Base-by-base conservation (phyloP, 2,113 vertebrate species). In the Micronycteris hirsuta region DNA sequence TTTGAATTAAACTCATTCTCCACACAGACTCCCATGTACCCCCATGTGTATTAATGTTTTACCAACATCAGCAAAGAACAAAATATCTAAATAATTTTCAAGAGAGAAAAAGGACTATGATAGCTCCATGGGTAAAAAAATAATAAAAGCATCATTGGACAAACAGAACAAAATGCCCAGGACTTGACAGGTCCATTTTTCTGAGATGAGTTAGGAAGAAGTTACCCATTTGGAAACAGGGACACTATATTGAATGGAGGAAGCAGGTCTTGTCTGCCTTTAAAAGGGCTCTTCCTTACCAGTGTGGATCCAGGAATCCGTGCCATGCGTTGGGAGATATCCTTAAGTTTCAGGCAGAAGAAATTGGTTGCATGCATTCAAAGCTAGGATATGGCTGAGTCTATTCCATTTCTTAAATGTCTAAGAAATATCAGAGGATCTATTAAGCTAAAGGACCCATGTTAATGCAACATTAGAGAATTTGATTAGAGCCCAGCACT, bases 1-100 rank as follows among this genome's bases (percentile, higher is more conserved):
- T 98, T 95, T 93, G 67, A 97, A 97, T 93, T 96, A 98, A 97
- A 97, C 94, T 96, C 95, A 91, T 67, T 93, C 85, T 97, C 98
- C 97, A 45, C 85, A 97, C 95, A 95, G 97, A 96, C 96, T 98
- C 97, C 96, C 78, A 5, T 77, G 71, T 63, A 93, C 96, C 92
- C 87, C 91, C 68, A 81, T 58, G 95, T 93, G 88, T 45, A 77
- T 94, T 98, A 97, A 95, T 70, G 86, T 97, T 97, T 98, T 74
- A 93, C 83, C 94, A 77, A 78, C 61, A 97, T 97, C 97, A 98
- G 93, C 97, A 96, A 97, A 84, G 58, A 73, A 94, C 88, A 88
- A 96, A 94, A 86, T 86, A 92, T 73, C 36, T 90, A 97, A 96
- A 85, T 86, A 96, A 83, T 47, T 92, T 87, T 63, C n/a, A 58